Percentiles rank a stretch among this genome's conserved stretches.
Evolutionary conservation across 1,140 invertebrate genomes (phyloP).

Genomic region (Caenorhabditis remanei): DNA sequence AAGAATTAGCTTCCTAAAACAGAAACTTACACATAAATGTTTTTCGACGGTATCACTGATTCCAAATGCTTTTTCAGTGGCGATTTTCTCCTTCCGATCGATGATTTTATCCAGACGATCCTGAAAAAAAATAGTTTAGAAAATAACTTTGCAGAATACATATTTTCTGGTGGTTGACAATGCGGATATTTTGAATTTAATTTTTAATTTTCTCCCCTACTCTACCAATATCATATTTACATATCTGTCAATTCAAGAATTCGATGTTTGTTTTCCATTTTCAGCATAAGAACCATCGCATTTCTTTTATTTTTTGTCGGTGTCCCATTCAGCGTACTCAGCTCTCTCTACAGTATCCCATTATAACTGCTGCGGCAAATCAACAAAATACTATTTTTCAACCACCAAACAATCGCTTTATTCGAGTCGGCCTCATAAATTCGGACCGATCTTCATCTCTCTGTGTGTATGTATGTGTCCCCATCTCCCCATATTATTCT

Average conservation of each 20-base stretch:
- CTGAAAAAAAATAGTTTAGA: constrained; percentile 6
- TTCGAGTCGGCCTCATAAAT: constrained; percentile 45
- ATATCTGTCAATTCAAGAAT: too few species aligned
- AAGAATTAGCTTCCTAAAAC: not conserved
- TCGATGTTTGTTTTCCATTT: too few species aligned
- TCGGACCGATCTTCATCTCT: constrained; percentile 39
- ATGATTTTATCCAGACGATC: constrained; percentile 13
- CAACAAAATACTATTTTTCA: constrained; percentile 3
- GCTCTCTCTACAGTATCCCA: too few species aligned
- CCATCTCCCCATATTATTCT: constrained; percentile 7
- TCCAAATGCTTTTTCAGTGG: constrained; percentile 23
- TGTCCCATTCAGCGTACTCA: too few species aligned
- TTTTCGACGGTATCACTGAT: not conserved
- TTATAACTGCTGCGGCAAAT: too few species aligned
- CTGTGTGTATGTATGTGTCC: constrained; percentile 8
- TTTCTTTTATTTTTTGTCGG: too few species aligned
- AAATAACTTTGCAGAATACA: not conserved
- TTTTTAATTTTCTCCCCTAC: too few species aligned
- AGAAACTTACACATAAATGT: constrained; percentile 43
- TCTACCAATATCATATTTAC: too few species aligned
- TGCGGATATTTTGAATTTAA: too few species aligned
- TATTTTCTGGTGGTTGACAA: too few species aligned
- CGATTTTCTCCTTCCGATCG: constrained; percentile 22
- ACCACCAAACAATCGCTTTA: not conserved
- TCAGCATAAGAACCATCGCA: too few species aligned